Conservation (phyloP, 2,888 invertebrate genomes). For the Scaptomyza flava region DNA sequence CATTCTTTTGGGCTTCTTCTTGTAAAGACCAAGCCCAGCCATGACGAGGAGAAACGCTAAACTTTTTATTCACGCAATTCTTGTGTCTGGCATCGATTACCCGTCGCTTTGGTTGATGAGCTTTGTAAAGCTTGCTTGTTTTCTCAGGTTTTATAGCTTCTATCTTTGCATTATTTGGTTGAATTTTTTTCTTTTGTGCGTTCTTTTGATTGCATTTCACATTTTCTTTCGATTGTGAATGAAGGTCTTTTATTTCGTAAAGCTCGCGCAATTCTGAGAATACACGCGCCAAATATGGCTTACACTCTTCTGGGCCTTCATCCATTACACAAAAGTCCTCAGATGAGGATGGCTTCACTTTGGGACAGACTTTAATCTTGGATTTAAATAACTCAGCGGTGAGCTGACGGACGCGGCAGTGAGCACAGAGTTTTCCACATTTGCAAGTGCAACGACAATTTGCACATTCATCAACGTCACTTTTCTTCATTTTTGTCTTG, state of each 20-base stretch:
- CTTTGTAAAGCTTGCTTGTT: conserved; percentile 4
- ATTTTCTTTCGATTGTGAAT: conserved; percentile 12
- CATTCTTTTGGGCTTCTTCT: conserved; percentile 61
- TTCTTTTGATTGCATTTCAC: conserved; percentile 4
- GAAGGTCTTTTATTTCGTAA: conserved; percentile 69
- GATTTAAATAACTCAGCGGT: conserved; percentile 61
- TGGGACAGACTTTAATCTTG: conserved; percentile 37
- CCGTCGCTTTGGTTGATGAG: conserved; percentile 73
- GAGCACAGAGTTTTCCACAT: conserved; percentile 65
- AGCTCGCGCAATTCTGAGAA: conserved; percentile 77
- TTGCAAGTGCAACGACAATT: conserved; percentile 71
- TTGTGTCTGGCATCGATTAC: conserved; percentile 85
- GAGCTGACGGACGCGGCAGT: conserved; percentile 73
- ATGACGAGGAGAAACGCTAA: conserved; percentile 87
- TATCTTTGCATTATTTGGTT: fast-evolving
- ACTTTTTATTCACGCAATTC: conserved; percentile 85
- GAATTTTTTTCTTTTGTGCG: neutral
- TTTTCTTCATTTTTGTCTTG: conserved; percentile 1
- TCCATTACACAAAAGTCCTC: conserved; percentile 63
- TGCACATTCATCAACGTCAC: neutral
- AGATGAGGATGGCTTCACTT: conserved; percentile 36
- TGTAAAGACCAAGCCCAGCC: conserved; percentile 88
- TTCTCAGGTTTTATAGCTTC: neutral
- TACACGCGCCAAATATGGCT: conserved; percentile 76
- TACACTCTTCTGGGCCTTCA: conserved; percentile 57